Evolutionary conservation across 2,888 invertebrate species (phyloP).

Genomic region (Drosophila ustulata): DNA sequence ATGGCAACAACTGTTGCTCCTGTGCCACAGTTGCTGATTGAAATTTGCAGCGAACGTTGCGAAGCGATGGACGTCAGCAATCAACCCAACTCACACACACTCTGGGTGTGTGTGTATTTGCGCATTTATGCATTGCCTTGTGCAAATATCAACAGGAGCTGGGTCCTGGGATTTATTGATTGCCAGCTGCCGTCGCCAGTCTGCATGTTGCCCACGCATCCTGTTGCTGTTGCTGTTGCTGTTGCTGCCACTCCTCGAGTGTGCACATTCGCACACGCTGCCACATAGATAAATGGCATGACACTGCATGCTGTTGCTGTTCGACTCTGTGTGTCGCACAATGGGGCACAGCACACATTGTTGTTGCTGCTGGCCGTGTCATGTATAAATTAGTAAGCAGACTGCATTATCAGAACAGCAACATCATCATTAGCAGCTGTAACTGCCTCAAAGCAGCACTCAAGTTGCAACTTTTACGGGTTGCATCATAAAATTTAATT

Average conservation of each 20-base stretch:
- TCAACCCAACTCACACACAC: slow-evolving; percentile 47
- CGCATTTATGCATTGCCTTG: slow-evolving; percentile 73
- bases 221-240: slow-evolving; percentile 42
- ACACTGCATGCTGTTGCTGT: slow-evolving; percentile 48
- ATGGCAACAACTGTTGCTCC: slow-evolving; percentile 71
- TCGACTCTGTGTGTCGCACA: slow-evolving; percentile 18
- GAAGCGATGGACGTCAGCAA: slow-evolving; percentile 64
- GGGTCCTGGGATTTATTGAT: slow-evolving; percentile 78
- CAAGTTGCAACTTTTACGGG: slow-evolving; percentile 60
- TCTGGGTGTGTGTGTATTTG: slow-evolving; percentile 7
- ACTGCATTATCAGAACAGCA: slow-evolving; percentile 47
- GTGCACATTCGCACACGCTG: slow-evolving; percentile 1
- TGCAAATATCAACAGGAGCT: slow-evolving; percentile 74
- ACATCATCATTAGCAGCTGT: slow-evolving; percentile 52
- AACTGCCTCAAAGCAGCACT: slow-evolving; percentile 45
- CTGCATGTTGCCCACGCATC: slow-evolving; percentile 45
- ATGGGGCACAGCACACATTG: slow-evolving; percentile 23
- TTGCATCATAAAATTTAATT: slow-evolving; percentile 72
- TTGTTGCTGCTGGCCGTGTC: slow-evolving; percentile 40
- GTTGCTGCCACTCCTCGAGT: slow-evolving; percentile 14
- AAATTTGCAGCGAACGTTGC: slow-evolving; percentile 48
- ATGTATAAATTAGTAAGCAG: slow-evolving; percentile 69
- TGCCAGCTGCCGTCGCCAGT: slow-evolving; percentile 52
- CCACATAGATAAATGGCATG: slow-evolving; percentile 64
- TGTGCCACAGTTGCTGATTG: slow-evolving; percentile 34